Evolutionary conservation across 35 echinoderm and acorn worm species (phyloP).

Genomic region (Apostichopus parvimensis): DNA sequence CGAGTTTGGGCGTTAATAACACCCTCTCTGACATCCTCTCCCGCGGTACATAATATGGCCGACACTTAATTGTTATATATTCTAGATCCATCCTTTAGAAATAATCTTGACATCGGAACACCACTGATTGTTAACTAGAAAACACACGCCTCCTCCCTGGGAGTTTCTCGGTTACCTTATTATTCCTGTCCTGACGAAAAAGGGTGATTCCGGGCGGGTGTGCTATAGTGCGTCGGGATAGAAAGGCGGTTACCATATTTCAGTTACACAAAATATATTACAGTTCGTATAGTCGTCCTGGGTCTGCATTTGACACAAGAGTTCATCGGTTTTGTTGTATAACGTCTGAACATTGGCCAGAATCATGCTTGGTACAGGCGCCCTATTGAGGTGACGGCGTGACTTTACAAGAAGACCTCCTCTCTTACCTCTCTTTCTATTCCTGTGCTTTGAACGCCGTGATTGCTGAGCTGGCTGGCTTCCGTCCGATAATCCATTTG

Average conservation of each 20-base stretch:
- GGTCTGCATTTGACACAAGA: constrained; percentile 24
- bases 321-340: constrained; percentile 50
- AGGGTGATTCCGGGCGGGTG: constrained; percentile 31
- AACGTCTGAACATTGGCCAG: constrained; percentile 44
- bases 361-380: constrained; percentile 41
- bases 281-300: constrained; percentile 42
- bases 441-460: background rate
- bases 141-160: constrained; percentile 24
- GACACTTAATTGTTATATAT: constrained; percentile 54
- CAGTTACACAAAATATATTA: constrained; percentile 31
- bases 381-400: background rate
- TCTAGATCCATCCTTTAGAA: constrained; percentile 50
- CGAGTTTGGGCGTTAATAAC: too few species aligned
- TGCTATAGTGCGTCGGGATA: background rate
- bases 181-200: constrained; percentile 36
- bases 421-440: constrained; percentile 33
- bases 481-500: background rate
- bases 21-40: background rate
- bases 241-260: constrained; percentile 30
- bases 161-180: background rate
- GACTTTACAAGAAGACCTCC: background rate
- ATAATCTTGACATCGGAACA: constrained; percentile 41
- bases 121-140: constrained; percentile 38
- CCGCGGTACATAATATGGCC: constrained; percentile 54
- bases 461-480: background rate